phyloP scores from a whole-genome alignment of 2,797 vertebrate species.

The Rhinogobio ventralis region DNA sequence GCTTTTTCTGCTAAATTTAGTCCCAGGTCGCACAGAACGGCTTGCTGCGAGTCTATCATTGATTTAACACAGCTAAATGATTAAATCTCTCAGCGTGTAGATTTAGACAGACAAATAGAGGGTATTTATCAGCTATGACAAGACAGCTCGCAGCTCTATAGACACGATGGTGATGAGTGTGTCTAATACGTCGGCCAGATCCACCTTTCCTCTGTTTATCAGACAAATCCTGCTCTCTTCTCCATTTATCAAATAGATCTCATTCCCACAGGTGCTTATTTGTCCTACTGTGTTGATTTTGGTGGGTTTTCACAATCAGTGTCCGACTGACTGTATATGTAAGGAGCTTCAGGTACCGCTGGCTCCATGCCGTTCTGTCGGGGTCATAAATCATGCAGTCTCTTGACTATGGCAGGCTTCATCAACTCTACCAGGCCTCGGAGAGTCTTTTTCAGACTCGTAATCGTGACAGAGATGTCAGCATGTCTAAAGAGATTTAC shows the following conservation, averaged over 20 bases:
- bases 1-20: constrained; percentile 17
- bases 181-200: constrained; percentile 48
- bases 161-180: constrained; percentile 31
- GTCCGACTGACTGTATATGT: constrained; percentile 36
- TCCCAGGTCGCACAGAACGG: constrained; percentile 13
- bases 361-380: constrained; percentile 34
- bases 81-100: constrained; percentile 33
- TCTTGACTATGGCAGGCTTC: constrained; percentile 50
- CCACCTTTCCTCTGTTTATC: constrained; percentile 47
- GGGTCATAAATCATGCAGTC: constrained; percentile 51
- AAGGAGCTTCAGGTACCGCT: constrained; percentile 54
- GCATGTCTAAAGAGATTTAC: constrained; percentile 55
- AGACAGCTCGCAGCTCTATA: constrained; percentile 31
- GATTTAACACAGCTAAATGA: constrained; percentile 36
- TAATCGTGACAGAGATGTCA: constrained; percentile 63
- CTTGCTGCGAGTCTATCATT: constrained; percentile 12
- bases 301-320: constrained; percentile 36
- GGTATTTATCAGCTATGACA: constrained; percentile 44
- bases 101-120: constrained; percentile 42
- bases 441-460: constrained; percentile 52
- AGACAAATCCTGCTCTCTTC: constrained; percentile 18
- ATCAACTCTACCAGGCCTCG: constrained; percentile 57
- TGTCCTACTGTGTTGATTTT: constrained; percentile 37
- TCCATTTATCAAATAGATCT: constrained; percentile 37
- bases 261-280: constrained; percentile 12